Base-by-base conservation (phyloP, 2,888 invertebrate genomes). In the Brenthis ino region DNA sequence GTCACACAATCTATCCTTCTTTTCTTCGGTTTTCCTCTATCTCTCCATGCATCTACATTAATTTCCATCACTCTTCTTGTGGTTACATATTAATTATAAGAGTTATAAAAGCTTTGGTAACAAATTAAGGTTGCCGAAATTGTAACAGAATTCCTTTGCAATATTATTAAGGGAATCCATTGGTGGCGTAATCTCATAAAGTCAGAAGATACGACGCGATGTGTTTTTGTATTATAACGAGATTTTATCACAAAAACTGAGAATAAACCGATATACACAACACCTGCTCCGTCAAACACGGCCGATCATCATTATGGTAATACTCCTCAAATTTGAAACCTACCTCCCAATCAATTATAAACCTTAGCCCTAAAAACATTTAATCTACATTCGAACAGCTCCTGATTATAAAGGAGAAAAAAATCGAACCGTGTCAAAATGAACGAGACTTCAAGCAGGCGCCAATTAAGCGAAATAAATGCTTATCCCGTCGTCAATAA, bases 241-340 rank as follows among this genome's bases (percentile, higher is more conserved):
- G 89, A 90, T 89, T 89, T 91, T 86, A 87, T 86, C 85, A 87
- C 89, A 91, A 91, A 90, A 91, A 88, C 88, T 79, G 87, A 89
- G 89, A 90, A 91, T 89, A 87, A 89, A 88, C 89, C 85, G 87
- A 91, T 89, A 89, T 81, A 85, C 82, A 84, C 86, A 80, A 89
- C 92, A 93, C 92, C 92, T 93, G 92, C 90, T 90, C 85, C 85
- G 87, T 89, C 89, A 88, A 89, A 90, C 86, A 83, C 86, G 84
- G 82, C 86, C 84, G 84, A 84, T 86, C 84, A 87, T 89, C 88
- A 89, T 91, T 90, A 91, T 89, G 91, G 83, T 91, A 91, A 91
- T 92, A 85, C 83, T 82, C 77, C 82, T 85, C 86, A 86, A 89
- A 86, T 81, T 85, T 80, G 78, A 79, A 74, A 75, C 72, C 69